Percentiles rank a stretch among this genome's conserved stretches.
Evolutionary conservation across 2,797 vertebrate species (phyloP).

Genomic region (Silurus aristotelis): DNA sequence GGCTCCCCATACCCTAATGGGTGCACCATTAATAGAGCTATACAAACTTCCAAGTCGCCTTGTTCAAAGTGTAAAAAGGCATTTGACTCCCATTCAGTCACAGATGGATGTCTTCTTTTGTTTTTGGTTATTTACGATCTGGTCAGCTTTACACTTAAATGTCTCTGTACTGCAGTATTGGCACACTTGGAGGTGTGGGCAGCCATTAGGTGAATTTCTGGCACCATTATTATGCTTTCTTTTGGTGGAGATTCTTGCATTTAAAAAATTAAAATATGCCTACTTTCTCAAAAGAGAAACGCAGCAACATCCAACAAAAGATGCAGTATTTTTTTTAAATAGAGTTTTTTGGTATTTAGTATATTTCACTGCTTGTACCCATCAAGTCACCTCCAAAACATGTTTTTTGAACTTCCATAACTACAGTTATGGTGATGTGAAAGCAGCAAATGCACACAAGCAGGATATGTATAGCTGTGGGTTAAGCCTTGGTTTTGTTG

Average conservation of each 20-base stretch:
- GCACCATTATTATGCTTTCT: background rate
- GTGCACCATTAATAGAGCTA: background rate
- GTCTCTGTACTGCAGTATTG: background rate
- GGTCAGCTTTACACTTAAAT: background rate
- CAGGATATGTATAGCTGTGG: background rate
- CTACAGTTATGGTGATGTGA: background rate
- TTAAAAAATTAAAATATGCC: background rate
- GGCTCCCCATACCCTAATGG: background rate
- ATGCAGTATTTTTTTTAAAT: background rate
- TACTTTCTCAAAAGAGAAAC: background rate
- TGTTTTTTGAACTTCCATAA: background rate
- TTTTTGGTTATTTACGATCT: background rate
- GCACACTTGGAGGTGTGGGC: background rate
- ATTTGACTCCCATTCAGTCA: background rate
- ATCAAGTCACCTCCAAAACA: background rate
- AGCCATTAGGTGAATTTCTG: background rate
- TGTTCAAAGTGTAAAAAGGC: background rate
- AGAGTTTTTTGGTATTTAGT: background rate
- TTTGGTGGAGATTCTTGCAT: background rate
- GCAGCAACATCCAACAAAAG: background rate
- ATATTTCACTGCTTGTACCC: background rate
- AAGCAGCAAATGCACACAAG: background rate
- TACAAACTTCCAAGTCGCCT: background rate
- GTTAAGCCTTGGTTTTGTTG: slow-evolving; percentile 1
- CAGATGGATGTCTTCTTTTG: background rate